Evolutionary conservation across 2,888 invertebrate species (phyloP), one percentile per base, ranked within the genome.

Genomic region (Drosophila recens): DNA sequence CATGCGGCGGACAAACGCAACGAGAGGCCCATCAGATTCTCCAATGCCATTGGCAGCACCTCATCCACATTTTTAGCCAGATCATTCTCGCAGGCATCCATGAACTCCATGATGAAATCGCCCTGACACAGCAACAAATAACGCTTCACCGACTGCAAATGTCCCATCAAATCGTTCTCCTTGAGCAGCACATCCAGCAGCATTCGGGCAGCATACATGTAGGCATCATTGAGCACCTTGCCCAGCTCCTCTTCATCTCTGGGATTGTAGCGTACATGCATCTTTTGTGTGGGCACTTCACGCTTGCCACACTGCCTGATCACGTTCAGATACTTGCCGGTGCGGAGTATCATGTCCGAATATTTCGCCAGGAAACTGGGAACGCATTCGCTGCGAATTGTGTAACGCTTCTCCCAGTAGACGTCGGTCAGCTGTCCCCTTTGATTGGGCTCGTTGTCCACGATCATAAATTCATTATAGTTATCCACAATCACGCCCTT

Each of bases 241-340:
- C 90, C 90, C 67, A 95, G 94, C 87, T 95, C 95, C 3, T 11
- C 11, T 79, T 94, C 94, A 84, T 94, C 94, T 36, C 94, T 93
- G 1, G 95, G 93, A 0, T 94, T 94, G 82, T 95, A 95, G 88
- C 94, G 94, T 4, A 93, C 78, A 40, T 87, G 70, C 86, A 94
- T 94, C 0, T 93, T 92, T 81, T 94, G 94, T 0, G 94, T 93
- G 81, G 94, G 94, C 33, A 93, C 93, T 48, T 94, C 94, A 27
- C 92, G 91, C 70, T 94, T 93, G 95, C 98, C 98, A 93, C 98
- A 99, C 89, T 98, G 97, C 61, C 98, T 95, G 56, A 99, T 97
- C 15, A 99, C 98, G 92, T 99, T 99, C 51, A 99, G 94, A 93
- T 99, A 99, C 94, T 99, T 99, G 72, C 99, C 99, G 54, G 98